phyloP scores from a whole-genome alignment of 2,797 vertebrate genomes.

The Balearica regulorum region DNA sequence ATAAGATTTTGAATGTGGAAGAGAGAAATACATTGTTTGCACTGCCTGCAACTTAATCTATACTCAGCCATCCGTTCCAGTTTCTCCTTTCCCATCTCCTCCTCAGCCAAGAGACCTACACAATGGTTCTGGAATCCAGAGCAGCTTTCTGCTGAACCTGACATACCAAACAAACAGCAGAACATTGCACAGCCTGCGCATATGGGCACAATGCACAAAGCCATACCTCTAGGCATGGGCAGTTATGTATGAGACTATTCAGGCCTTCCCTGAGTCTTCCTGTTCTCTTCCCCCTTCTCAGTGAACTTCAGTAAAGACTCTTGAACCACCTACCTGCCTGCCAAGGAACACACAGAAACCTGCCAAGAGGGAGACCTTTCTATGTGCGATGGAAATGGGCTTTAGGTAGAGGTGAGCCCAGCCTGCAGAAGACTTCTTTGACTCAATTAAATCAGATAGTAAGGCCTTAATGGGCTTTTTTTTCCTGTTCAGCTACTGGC shows the following conservation, averaged over 20 bases:
- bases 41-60: neutral
- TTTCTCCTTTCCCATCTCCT: neutral
- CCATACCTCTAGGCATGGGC: rapidly evolving
- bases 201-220: neutral
- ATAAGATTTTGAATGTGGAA: neutral
- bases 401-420: neutral
- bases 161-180: neutral
- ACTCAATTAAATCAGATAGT: neutral
- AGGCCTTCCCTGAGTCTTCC: neutral
- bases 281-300: neutral
- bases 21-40: neutral
- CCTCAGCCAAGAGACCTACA: neutral
- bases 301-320: neutral
- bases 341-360: rapidly evolving
- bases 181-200: neutral
- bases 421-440: neutral
- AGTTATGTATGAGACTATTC: neutral
- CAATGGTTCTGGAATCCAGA: neutral
- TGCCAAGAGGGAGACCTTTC: neutral
- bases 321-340: neutral
- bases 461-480: neutral
- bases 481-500: neutral
- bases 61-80: neutral
- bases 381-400: neutral
- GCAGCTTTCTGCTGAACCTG: neutral